phyloP scores from a whole-genome alignment of 2,797 vertebrate species.

The Tapirus indicus region DNA sequence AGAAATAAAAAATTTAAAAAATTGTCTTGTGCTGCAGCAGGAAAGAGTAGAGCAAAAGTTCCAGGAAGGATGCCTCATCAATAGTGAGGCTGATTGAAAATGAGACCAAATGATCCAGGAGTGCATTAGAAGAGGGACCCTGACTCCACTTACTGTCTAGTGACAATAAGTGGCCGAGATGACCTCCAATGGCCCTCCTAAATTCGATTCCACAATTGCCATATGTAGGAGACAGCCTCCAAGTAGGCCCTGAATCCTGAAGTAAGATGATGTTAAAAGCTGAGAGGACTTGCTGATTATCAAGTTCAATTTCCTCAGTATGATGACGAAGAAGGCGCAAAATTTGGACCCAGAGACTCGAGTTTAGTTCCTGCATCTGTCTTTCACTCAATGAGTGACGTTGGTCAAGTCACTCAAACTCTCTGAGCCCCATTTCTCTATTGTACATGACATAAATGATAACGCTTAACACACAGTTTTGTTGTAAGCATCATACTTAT shows the following conservation, averaged over 20 bases:
- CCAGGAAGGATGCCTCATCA: background rate
- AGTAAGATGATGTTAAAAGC: background rate
- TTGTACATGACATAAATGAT: rapidly evolving
- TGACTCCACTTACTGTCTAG: background rate
- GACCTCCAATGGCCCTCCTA: background rate
- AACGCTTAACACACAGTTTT: rapidly evolving
- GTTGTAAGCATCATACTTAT: background rate
- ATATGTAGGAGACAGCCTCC: background rate
- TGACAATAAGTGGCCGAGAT: background rate
- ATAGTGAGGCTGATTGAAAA: background rate
- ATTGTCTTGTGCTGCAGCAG: background rate
- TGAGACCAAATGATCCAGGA: background rate
- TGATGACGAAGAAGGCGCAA: background rate
- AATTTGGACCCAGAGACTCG: background rate
- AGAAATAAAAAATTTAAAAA: background rate
- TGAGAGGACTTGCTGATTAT: background rate
- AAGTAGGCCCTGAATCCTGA: rapidly evolving
- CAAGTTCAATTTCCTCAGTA: background rate
- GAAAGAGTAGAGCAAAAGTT: background rate
- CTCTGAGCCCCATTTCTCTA: background rate
- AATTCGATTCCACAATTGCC: background rate
- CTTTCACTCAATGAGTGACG: background rate
- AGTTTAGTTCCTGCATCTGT: background rate
- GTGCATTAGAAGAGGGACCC: background rate
- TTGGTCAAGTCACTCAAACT: background rate